Evolutionary conservation across 2,888 invertebrate genomes (phyloP), one percentile per base, ranked within the genome.

Genomic region (Molorchus minor): DNA sequence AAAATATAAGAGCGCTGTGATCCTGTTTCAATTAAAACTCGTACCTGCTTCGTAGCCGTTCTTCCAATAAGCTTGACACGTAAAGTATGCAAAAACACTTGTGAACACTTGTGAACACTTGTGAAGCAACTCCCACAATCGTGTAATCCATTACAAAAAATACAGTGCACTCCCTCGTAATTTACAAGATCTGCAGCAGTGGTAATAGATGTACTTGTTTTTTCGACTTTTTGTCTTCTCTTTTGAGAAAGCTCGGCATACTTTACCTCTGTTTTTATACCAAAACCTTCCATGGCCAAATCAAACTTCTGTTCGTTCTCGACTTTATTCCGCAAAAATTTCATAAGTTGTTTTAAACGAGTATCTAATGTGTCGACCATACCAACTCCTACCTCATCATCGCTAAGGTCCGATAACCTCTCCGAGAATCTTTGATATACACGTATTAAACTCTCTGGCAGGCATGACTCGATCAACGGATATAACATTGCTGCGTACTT

Each of bases 11-110:
- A 41, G 4, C 43, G 13, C 33, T 25, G 8, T 25, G 25, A 25
- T 3, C 25, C 25, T 3, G 25, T 25, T 3, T 25, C 25, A 5
- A 25, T 25, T 25, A 25, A 54, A 41, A 36, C 47, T 46, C 36
- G 35, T 16, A 38, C 33, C 55, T 36, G 40, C 25, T 44, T 47
- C 29, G 30, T 55, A 49, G 25, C 25, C 25, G 25, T 5, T 25
- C 8, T 25, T 25, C 25, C 25, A 3, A 25, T 8, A 25, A 25
- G 3, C 3, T 25, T 25, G 8, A 25, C 25, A 25, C 25, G 3
- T 8, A 25, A 8, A 8, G 25, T 25, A 5, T 25, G 25, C 8
- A 25, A 8, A 3, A 25, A 25, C 3, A 25, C 25, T 8, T 25
- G 8, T 25, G 25, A 5, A 25, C 25, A 5, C 8, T 25, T 8